Percentiles rank a stretch among this genome's conserved stretches.
phyloP scores from a whole-genome alignment of 2,888 invertebrate species.

The Eupelmus urozonus region DNA sequence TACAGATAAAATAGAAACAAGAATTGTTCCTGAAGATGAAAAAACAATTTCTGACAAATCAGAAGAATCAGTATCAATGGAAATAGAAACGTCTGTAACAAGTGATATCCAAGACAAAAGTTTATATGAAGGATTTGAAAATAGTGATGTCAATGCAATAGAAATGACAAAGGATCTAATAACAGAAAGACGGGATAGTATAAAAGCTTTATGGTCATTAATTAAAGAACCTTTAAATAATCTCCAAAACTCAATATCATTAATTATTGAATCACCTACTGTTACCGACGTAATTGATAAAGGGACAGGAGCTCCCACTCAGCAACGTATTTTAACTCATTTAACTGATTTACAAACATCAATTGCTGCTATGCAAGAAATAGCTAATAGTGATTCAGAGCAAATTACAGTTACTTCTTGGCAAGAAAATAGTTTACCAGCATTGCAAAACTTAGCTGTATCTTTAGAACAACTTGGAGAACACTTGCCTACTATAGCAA shows the following conservation, averaged over 20 bases:
- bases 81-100: slow-evolving; percentile 39
- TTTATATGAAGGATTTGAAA: slow-evolving; percentile 67
- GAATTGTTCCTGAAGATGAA: background rate
- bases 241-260: slow-evolving; percentile 75
- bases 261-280: slow-evolving; percentile 62
- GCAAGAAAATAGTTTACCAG: slow-evolving; percentile 63
- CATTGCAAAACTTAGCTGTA: slow-evolving; percentile 62
- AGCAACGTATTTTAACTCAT: slow-evolving; percentile 57
- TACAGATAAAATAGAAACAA: slow-evolving; percentile 24
- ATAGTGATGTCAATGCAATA: slow-evolving; percentile 67
- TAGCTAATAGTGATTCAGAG: slow-evolving; percentile 58
- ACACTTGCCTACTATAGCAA: slow-evolving; percentile 59
- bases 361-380: slow-evolving; percentile 63
- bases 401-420: slow-evolving; percentile 57
- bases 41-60: background rate
- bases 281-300: background rate
- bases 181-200: slow-evolving; percentile 54
- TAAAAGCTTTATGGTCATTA: slow-evolving; percentile 60
- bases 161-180: slow-evolving; percentile 52
- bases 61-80: background rate
- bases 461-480: slow-evolving; percentile 62
- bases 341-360: slow-evolving; percentile 61
- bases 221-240: slow-evolving; percentile 72
- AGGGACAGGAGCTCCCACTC: slow-evolving; percentile 6
- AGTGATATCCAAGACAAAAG: background rate